Percentiles rank a stretch among this genome's conserved stretches.
Evolutionary conservation across 2,888 invertebrate species (phyloP).

Genomic region (Saturnia pavonia): DNA sequence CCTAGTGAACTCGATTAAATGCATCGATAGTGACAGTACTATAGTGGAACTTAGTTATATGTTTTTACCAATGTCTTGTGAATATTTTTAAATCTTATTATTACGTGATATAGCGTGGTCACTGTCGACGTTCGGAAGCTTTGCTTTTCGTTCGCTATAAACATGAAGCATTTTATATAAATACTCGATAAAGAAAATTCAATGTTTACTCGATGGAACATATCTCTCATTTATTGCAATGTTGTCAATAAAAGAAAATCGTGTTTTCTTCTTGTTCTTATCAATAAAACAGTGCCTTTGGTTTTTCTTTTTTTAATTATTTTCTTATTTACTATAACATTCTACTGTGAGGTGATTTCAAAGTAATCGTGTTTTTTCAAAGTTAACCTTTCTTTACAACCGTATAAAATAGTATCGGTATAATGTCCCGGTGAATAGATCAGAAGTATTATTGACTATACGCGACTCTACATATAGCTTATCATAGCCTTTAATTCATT

Average conservation of each 20-base stretch:
- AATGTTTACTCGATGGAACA: neutral
- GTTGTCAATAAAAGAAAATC: neutral
- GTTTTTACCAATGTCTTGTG: neutral
- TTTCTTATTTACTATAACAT: neutral
- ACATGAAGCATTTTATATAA: neutral
- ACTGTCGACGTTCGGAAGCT: neutral
- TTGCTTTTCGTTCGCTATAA: neutral
- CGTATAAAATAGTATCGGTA: too few relatives aligned
- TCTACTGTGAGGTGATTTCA: too few relatives aligned
- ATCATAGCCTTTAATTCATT: too few relatives aligned
- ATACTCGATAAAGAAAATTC: conserved; percentile 1
- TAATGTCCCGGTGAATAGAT: too few relatives aligned
- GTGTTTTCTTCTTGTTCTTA: neutral
- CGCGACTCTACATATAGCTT: too few relatives aligned
- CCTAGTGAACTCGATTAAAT: neutral
- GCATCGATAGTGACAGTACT: neutral
- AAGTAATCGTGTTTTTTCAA: too few relatives aligned
- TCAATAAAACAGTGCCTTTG: neutral
- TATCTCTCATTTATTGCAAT: conserved; percentile 6
- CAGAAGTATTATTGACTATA: too few relatives aligned
- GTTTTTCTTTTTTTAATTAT: neutral
- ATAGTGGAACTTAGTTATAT: neutral
- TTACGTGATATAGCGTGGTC: neutral
- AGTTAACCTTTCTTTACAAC: too few relatives aligned
- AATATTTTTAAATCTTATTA: neutral